Conservation (phyloP, 92 coral and sea anemone species). For the Pocillopora meandrina region DNA sequence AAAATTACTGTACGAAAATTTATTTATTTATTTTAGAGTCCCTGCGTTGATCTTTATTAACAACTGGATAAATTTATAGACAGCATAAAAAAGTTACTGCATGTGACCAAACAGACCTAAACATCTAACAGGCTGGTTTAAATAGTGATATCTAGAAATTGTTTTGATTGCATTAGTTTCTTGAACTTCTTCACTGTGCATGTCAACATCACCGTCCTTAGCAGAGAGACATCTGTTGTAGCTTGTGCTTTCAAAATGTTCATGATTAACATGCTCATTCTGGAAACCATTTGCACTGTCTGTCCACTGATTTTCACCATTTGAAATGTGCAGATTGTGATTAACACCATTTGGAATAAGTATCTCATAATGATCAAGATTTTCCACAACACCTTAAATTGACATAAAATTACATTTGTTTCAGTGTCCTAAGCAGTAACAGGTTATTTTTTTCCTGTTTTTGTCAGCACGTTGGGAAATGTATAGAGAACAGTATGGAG, state of each 20-base stretch:
- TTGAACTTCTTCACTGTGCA: constrained; percentile 40
- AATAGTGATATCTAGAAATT: constrained; percentile 27
- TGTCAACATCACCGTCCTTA: constrained; percentile 44
- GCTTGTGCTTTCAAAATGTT: neutral
- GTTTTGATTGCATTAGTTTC: neutral
- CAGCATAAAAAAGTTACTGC: constrained; percentile 17
- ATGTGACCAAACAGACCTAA: constrained; percentile 69
- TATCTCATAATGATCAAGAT: constrained; percentile 32
- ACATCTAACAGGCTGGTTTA: constrained; percentile 63
- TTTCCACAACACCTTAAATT: constrained; percentile 30
- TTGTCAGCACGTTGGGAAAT: no score
- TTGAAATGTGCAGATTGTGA: constrained; percentile 24
- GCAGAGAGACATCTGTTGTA: neutral
- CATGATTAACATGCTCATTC: constrained; percentile 14
- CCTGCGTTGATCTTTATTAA: no score
- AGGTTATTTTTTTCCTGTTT: neutral
- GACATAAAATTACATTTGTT: neutral
- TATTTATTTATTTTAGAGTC: no score
- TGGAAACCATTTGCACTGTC: neutral
- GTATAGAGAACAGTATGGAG: no score
- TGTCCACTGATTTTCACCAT: neutral
- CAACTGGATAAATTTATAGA: no score
- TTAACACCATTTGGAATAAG: constrained; percentile 28
- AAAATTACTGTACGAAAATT: no score
- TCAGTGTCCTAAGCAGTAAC: neutral